Conservation (phyloP, 2,113 vertebrate genomes). For the Phocoena sinus region DNA sequence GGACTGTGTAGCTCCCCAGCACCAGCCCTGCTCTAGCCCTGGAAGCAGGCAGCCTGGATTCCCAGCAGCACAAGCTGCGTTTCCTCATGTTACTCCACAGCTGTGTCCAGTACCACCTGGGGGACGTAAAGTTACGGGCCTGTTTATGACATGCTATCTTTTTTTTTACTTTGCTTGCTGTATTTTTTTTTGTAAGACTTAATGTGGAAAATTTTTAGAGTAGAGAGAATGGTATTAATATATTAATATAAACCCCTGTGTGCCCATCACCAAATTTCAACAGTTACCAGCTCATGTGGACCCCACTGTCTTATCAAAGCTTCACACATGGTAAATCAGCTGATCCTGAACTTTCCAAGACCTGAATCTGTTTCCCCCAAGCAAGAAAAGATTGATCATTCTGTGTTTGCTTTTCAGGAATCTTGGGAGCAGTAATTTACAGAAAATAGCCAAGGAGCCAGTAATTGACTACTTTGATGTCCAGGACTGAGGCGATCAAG, state of each 20-base stretch:
- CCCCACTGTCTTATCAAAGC: background rate
- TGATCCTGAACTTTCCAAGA: conserved; percentile 13
- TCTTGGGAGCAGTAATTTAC: conserved; percentile 79
- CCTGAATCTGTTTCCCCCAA: background rate
- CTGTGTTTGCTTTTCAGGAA: conserved; percentile 82
- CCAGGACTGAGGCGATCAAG: conserved; percentile 85
- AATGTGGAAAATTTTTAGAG: background rate
- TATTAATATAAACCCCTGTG: background rate
- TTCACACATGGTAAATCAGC: background rate
- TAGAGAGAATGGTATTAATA: background rate
- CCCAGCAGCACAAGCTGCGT: background rate
- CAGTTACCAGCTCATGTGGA: background rate
- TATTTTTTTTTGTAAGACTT: background rate
- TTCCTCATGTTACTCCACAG: background rate
- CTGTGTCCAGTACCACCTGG: background rate
- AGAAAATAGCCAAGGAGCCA: conserved; percentile 88
- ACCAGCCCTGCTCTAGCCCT: background rate
- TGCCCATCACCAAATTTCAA: background rate
- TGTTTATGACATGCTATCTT: background rate
- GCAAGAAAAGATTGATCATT: conserved; percentile 12
- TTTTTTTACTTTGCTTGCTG: background rate
- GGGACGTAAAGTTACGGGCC: background rate
- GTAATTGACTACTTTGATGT: conserved; percentile 97
- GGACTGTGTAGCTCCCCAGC: background rate
- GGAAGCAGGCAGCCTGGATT: background rate